Evolutionary conservation across 2,888 invertebrate species (phyloP), one percentile per base, ranked within the genome.

Genomic region (Phaonia tiefii): DNA sequence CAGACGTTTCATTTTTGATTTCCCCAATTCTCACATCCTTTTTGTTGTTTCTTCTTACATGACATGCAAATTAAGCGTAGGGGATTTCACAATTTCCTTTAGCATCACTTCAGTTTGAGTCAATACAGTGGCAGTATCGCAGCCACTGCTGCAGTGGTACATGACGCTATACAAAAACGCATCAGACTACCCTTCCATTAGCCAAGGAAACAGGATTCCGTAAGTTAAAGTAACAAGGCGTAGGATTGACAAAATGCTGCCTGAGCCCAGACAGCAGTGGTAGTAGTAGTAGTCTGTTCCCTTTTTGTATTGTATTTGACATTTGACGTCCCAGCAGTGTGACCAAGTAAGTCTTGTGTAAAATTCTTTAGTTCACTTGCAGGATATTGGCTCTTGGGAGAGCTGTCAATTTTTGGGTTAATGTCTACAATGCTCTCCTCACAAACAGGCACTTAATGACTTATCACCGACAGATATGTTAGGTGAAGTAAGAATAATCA

Each of bases 1-100:
- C 77, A 81, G 75, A 81, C 60, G 75, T 69, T 75, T 63, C 49
- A 5, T 31, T 42, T 13, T 13, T n/a, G 39, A 63, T 1, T 39
- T 63, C 22, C 13, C 25, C 54, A 54, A 8, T 44, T 44, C 44
- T 2, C n/a, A 8, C 44, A 10, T 44, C 2, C 13, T 44, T 20
- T 54, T 8, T 42, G 15, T 37, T 69, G 13, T 15, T 75, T 65
- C 37, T 67, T 20, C 56, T 63, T 72, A 54, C 66, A 70, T 75
- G 71, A 49, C 77, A 81, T 81, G 80, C 77, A 78, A 81, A 81
- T 78, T 78, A 78, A 81, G 80, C 77, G 67, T 44, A 17, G 80
- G 75, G 78, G 75, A 78, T 77, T 75, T 71, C 20, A 49, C 17
- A 66, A 49, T 54, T 75, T 72, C 54, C 67, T 71, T 70, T 31